Conservation (phyloP, 2,888 invertebrate genomes). For the Ametastegia equiseti region DNA sequence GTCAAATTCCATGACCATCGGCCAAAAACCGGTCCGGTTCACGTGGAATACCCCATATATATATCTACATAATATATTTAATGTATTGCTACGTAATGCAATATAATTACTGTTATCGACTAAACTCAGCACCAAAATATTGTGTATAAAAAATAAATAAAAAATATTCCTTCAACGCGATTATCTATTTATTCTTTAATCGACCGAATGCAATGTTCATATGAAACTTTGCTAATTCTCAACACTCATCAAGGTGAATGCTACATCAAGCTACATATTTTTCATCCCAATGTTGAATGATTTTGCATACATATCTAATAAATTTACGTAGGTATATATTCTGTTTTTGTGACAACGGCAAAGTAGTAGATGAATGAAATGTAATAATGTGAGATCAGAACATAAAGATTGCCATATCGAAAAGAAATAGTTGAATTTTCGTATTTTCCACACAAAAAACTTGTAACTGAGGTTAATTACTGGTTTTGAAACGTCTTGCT, state of each 20-base stretch:
- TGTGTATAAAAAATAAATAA: constrained; percentile 59
- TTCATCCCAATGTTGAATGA: neutral
- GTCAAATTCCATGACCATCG: no score
- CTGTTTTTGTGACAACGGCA: neutral
- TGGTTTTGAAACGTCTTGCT: neutral
- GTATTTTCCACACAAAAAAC: neutral
- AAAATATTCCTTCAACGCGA: neutral
- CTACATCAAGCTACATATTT: neutral
- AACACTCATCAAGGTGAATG: neutral
- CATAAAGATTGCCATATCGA: neutral
- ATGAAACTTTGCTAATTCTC: neutral
- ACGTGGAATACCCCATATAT: neutral
- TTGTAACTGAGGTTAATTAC: neutral
- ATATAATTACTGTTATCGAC: constrained; percentile 18
- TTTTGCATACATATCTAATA: neutral
- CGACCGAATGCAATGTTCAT: neutral
- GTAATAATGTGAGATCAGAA: neutral
- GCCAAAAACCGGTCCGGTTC: no score
- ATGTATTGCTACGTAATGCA: constrained; percentile 26
- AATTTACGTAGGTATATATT: neutral
- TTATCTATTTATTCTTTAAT: constrained; percentile 22
- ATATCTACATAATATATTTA: constrained; percentile 11
- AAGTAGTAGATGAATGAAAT: neutral
- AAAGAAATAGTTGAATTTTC: neutral
- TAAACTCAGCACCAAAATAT: constrained; percentile 38